These are phyloP conservation scores for Bryconaethiops microstoma DNA, from an alignment of 2,797 vertebrate species.

Conservation along the genomic window DNA sequence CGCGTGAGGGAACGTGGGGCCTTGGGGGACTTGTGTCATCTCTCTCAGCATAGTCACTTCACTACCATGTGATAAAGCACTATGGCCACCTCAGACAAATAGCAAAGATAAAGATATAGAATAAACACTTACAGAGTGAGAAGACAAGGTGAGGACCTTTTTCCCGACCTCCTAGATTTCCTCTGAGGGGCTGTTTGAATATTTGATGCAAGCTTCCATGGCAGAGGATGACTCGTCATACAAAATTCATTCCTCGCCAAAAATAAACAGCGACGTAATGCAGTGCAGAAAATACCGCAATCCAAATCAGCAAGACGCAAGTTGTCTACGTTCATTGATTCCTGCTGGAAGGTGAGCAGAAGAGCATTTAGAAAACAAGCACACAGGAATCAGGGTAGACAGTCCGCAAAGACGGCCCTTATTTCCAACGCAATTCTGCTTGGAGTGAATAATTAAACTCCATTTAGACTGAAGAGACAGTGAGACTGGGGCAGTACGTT, in stretches of 20 bases:
- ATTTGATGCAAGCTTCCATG: conserved; percentile 31
- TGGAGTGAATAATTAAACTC: conserved; percentile 52
- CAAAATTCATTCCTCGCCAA: conserved; percentile 48
- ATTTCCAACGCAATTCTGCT: conserved; percentile 23
- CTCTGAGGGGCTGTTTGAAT: conserved; percentile 32
- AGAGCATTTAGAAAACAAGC: neutral
- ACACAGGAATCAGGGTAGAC: neutral
- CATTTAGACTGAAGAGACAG: conserved; percentile 25
- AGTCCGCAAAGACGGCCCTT: conserved; percentile 21
- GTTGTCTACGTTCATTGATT: conserved; percentile 18
- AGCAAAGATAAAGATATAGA: conserved; percentile 30
- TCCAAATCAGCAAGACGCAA: conserved; percentile 12
- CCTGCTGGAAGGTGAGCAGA: neutral
- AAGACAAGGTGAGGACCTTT: conserved; percentile 11
- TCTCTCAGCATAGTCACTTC: conserved; percentile 15
- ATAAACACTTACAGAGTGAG: conserved; percentile 27
- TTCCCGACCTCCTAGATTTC: neutral
- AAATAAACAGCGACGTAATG: conserved; percentile 34
- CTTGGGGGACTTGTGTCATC: conserved; percentile 21
- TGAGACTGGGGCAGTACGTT: neutral
- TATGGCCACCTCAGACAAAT: conserved; percentile 7
- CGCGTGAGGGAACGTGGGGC: neutral
- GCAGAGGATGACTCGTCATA: conserved; percentile 25
- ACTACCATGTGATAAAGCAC: conserved; percentile 24
- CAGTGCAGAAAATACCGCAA: conserved; percentile 25